phyloP scores from a whole-genome alignment of 2,888 invertebrate species.

The Ligdia adustata region DNA sequence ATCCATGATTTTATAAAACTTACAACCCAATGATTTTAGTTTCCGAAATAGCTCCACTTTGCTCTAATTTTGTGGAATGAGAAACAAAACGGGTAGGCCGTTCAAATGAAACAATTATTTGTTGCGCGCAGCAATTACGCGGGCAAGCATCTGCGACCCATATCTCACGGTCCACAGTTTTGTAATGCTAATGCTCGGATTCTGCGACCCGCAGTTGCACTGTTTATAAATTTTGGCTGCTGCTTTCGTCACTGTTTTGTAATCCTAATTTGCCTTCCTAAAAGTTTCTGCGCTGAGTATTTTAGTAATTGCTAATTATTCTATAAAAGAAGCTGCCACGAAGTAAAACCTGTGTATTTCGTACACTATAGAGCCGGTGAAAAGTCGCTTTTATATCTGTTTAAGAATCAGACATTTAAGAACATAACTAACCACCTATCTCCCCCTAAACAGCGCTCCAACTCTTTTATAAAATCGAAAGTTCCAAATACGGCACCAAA shows the following conservation, averaged over 20 bases:
- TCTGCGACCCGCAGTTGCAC: conserved; percentile 47
- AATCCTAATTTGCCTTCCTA: conserved; percentile 5
- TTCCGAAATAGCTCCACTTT: conserved; percentile 1
- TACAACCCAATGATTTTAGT: background rate
- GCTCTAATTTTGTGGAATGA: conserved; percentile 13
- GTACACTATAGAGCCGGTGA: too few relatives aligned
- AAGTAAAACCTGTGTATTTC: too few relatives aligned
- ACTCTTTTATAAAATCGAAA: conserved; percentile 41
- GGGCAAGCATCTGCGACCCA: conserved; percentile 75
- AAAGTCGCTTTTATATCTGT: too few relatives aligned
- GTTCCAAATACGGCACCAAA: conserved; percentile 74
- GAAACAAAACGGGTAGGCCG: conserved; percentile 28
- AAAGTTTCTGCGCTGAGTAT: background rate
- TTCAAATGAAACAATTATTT: conserved; percentile 74
- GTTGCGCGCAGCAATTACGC: conserved; percentile 75
- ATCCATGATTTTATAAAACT: background rate
- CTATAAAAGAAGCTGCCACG: too few relatives aligned
- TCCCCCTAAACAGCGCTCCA: background rate
- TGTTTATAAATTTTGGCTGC: conserved; percentile 52
- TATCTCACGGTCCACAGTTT: conserved; percentile 77
- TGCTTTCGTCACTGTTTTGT: conserved; percentile 23
- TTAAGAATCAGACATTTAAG: too few relatives aligned
- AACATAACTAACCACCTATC: too few relatives aligned
- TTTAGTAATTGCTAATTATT: background rate
- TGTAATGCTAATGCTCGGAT: conserved; percentile 68